Base-by-base conservation (phyloP, 2,113 vertebrate genomes). In the Corythornis vintsioides region DNA sequence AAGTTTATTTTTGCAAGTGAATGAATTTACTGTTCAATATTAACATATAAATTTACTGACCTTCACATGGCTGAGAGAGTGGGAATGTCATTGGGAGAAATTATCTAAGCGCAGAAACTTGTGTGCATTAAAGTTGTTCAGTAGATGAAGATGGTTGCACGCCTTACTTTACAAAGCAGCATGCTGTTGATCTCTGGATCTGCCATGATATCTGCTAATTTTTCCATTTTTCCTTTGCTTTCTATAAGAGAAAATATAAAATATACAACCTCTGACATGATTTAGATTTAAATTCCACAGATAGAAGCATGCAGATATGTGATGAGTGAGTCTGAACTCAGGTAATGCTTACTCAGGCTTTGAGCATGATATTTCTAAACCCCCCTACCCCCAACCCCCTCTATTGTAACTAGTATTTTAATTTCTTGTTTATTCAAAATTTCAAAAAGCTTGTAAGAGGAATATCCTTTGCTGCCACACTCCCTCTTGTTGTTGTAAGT, bases 1-100 rank as follows among this genome's bases (percentile, higher is more conserved):
- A 94, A 83, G 61, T 90, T 97, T 93, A 92, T 52, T 91, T 96
- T 97, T 67, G 78, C 57, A 94, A 87, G 70, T 81, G 97, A 85
- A 86, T 95, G 59, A 88, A 89, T 86, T 88, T 78, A 80, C 24
- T 81, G 35, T 90, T 94, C 79, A 76, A 48, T 91, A 95, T 97
- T 97, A 96, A 72, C 80, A 94, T 93, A 83, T 88, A 71, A 93
- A 95, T 94, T 88, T 96, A 47, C 67, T 86, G 48, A 82, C 45
- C 82, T 93, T 93, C 75, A 60, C 81, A 59, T 86, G 84, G 42
- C 55, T 67, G 31, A 66, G 70, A 89, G 53, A 76, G 42, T 80
- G 65, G 88, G 91, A 88, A 86, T 70, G 64, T 35, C 74, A 69
- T 83, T 87, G 57, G 42, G 28, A 77, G 92, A 15, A 28, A 90